A percentile compares a stretch with the other conserved stretches of the same genome.
These are phyloP conservation scores for Tragopan temminckii DNA, from an alignment of 2,797 vertebrate genomes.

Conservation along the genomic window DNA sequence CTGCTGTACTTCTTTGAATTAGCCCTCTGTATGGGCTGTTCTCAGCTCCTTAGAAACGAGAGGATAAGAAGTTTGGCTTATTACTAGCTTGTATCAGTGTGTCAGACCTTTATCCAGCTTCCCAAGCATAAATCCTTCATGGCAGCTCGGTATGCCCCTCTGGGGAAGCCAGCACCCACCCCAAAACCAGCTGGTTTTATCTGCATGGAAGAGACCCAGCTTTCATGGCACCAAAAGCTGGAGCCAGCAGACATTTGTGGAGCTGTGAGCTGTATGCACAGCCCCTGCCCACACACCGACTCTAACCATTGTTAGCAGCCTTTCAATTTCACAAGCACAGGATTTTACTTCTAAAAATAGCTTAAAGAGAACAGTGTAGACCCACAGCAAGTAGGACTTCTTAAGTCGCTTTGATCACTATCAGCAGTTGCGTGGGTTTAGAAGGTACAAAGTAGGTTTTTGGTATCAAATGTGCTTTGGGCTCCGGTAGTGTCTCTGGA, in stretches of 20 bases:
- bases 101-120: background rate
- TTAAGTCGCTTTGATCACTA: conserved; percentile 33
- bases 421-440: conserved; percentile 53
- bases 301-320: conserved; percentile 31
- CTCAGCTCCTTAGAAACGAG: background rate
- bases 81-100: fast-evolving
- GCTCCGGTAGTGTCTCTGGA: conserved; percentile 45
- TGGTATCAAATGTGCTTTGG: conserved; percentile 21
- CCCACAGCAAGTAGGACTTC: conserved; percentile 62
- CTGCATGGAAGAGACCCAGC: background rate
- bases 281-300: background rate
- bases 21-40: background rate
- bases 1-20: no score
- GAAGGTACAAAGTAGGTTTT: conserved; percentile 40
- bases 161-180: background rate
- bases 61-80: background rate
- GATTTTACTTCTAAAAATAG: conserved; percentile 68
- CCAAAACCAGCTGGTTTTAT: background rate
- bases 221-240: fast-evolving
- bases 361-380: background rate
- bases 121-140: background rate
- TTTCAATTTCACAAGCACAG: conserved; percentile 46
- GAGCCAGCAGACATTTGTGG: fast-evolving
- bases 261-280: background rate
- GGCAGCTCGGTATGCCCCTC: background rate